A percentile compares a stretch with the other conserved stretches of the same genome.
These are phyloP conservation scores for Drepanosiphum platanoidis DNA, from an alignment of 2,888 invertebrate species.

Conservation along the genomic window DNA sequence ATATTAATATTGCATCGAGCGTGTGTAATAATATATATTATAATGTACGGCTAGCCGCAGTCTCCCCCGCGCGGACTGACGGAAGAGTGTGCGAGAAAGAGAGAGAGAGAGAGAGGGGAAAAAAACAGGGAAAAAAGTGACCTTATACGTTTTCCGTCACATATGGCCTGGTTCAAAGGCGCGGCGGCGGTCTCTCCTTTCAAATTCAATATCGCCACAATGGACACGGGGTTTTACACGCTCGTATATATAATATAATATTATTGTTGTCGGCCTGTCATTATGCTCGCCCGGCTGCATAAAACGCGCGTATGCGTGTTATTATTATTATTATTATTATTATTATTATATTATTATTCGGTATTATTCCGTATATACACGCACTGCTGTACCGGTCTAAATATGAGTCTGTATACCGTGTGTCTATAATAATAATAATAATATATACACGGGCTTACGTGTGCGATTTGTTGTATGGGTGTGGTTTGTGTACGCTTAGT, in stretches of 20 bases:
- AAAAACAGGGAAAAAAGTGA: constrained; percentile 46
- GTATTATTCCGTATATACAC: background rate
- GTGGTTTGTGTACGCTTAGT: constrained; percentile 3
- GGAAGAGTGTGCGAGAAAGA: background rate
- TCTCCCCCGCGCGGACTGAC: background rate
- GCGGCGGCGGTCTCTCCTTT: constrained; percentile 59
- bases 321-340: constrained; percentile 39
- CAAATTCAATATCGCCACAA: constrained; percentile 61
- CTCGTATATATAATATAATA: background rate
- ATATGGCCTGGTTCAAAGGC: constrained; percentile 61
- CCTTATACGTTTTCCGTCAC: constrained; percentile 57
- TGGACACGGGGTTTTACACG: constrained; percentile 12
- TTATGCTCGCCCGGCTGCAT: constrained; percentile 28
- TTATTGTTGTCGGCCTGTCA: constrained; percentile 59
- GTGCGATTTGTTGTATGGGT: background rate
- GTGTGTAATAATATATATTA: no score
- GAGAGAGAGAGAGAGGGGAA: background rate
- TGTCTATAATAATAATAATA: background rate
- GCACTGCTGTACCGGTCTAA: background rate
- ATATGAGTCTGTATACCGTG: background rate
- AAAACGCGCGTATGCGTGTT: constrained; percentile 21
- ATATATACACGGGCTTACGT: background rate
- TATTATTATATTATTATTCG: constrained; percentile 40
- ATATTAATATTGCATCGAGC: no score
- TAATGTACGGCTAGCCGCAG: background rate